Evolutionary conservation across 2,888 invertebrate genomes (phyloP), one percentile per base, ranked within the genome.

Genomic region (Hylaea fasciaria): DNA sequence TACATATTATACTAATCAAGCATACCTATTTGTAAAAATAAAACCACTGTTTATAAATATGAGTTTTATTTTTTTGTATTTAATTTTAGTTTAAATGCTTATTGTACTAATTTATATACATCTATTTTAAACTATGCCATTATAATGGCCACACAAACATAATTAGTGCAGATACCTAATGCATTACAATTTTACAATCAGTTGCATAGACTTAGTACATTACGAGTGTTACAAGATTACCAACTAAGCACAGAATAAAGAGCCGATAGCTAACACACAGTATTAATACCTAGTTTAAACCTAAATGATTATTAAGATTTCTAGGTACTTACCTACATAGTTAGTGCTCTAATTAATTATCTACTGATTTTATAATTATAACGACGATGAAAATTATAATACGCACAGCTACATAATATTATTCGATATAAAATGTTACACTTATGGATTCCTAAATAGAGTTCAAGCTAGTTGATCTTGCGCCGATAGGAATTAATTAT

Each of bases 131-230:
- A 66, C 63, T 22, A 22, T 22, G 22, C 22, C 60, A 58, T 37
- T 8, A 32, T 43, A 22, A 54, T 51, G 55, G 59, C 60, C 51
- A 53, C 32, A 41, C 48, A 44, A 47, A 43, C 22, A 29, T 47
- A 39, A 45, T 50, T 17, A 55, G 51, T 51, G 59, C 65, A 69
- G 64, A 65, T 66, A 66, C 50, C 66, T 57, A 65, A 53, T 62
- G 65, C 61, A 62, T 64, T 53, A 58, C 28, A 63, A 63, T 57
- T 46, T 64, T 53, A 58, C 28, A 63, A 63, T 57, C 49, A 64
- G 65, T 62, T 62, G 64, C 55, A 35, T n/a, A 54, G 17, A 64
- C 41, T 51, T 54, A 50, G 14, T 35, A 57, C 17, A 43, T 49
- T 48, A 35, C 17, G 48, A 56, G 44, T 49, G 56, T 52, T 37